phyloP scores from a whole-genome alignment of 2,888 invertebrate genomes.

The Tricholauxania praeusta region DNA sequence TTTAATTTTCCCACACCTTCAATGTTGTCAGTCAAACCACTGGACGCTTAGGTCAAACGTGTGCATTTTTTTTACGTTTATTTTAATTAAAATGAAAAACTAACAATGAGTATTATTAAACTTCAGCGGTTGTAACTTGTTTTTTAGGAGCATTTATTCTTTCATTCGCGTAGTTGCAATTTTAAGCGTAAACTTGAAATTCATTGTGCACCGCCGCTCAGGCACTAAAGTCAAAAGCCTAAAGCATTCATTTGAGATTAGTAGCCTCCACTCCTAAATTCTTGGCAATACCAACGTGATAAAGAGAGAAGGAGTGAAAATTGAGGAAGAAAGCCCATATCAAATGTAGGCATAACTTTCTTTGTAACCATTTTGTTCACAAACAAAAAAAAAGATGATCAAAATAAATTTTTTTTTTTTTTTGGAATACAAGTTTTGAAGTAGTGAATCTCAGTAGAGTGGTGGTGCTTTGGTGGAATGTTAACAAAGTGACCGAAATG shows the following conservation, averaged over 20 bases:
- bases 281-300: not conserved
- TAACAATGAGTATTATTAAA: not conserved
- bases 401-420: slow-evolving; percentile 25
- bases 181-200: slow-evolving; percentile 29
- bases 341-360: slow-evolving; percentile 25
- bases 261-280: slow-evolving; percentile 30
- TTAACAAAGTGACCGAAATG: slow-evolving; percentile 12
- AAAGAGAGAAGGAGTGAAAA: not conserved
- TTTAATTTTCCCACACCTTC: too few species aligned
- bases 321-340: slow-evolving; percentile 3
- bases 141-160: slow-evolving; percentile 5
- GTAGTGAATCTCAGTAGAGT: too few species aligned
- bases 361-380: slow-evolving; percentile 30
- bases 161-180: slow-evolving; percentile 21
- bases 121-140: not conserved
- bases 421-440: not conserved
- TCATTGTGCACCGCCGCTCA: slow-evolving; percentile 6
- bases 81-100: too few species aligned
- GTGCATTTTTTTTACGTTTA: not conserved
- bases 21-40: not conserved
- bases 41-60: not conserved
- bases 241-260: slow-evolving; percentile 4
- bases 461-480: slow-evolving; percentile 1
- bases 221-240: not conserved
- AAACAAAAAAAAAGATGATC: slow-evolving; percentile 19